phyloP scores from a whole-genome alignment of 2,888 invertebrate species.

The Coleophora deauratella region DNA sequence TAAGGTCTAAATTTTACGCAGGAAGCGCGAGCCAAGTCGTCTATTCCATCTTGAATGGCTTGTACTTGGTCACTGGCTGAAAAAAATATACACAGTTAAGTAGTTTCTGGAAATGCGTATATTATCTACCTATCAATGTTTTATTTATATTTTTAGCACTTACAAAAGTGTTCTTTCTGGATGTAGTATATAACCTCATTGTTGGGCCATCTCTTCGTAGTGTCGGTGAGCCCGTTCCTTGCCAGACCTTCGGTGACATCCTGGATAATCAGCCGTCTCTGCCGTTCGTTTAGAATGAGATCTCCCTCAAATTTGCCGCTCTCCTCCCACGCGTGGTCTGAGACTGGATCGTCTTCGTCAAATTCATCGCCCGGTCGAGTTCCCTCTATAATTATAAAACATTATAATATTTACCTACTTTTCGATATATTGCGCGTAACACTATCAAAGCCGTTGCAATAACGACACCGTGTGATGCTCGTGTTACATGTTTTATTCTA shows the following conservation, averaged over 20 bases:
- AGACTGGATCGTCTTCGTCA: conserved; percentile 45
- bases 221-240: conserved; percentile 58
- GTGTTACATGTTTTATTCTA: not conserved
- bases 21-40: conserved; percentile 58
- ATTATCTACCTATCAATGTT: too few species aligned
- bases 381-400: conserved; percentile 29
- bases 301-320: conserved; percentile 72
- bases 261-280: conserved; percentile 54
- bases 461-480: not conserved
- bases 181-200: conserved; percentile 63
- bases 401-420: not conserved
- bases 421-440: not conserved
- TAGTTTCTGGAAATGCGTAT: too few species aligned
- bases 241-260: conserved; percentile 57
- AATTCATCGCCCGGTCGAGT: conserved; percentile 35
- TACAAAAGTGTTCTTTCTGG: conserved; percentile 61
- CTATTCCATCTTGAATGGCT: conserved; percentile 61
- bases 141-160: too few species aligned
- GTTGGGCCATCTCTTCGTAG: conserved; percentile 62
- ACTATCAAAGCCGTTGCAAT: not conserved
- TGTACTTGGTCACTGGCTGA: conserved; percentile 55
- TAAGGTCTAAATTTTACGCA: conserved; percentile 67
- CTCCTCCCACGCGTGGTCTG: conserved; percentile 65
- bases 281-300: conserved; percentile 60
- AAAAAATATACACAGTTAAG: conserved; percentile 19